Conservation (phyloP, 2,113 vertebrate genomes). For the Gallinago undulata region DNA sequence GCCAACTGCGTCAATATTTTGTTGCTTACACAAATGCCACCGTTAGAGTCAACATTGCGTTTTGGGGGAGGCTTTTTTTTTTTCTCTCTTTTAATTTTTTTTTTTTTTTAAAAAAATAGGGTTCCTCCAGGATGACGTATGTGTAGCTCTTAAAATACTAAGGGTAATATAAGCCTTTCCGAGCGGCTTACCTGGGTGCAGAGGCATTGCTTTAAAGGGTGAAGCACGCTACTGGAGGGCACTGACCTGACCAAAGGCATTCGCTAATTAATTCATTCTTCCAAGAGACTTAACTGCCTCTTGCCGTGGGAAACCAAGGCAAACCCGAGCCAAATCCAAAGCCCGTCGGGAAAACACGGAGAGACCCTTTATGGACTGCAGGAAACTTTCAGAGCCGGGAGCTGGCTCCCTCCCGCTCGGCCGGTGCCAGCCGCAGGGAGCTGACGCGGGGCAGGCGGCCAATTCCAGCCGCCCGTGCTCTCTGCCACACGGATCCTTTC, state of each 20-base stretch:
- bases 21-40: constrained; percentile 65
- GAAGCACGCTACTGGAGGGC: neutral
- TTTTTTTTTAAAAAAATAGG: neutral
- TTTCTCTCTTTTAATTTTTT: neutral
- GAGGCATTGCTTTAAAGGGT: neutral
- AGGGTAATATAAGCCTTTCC: neutral
- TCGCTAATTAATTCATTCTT: constrained; percentile 64
- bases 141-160: neutral
- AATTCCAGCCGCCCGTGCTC: accelerated
- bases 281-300: constrained; percentile 55
- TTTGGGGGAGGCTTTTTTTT: constrained; percentile 28
- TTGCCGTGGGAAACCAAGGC: constrained; percentile 46
- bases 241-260: constrained; percentile 60
- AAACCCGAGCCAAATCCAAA: constrained; percentile 28
- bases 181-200: neutral
- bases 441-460: accelerated
- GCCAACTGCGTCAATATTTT: constrained; percentile 74
- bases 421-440: neutral
- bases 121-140: constrained; percentile 16
- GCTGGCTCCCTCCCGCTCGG: neutral
- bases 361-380: neutral
- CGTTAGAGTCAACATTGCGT: constrained; percentile 31
- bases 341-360: constrained; percentile 3
- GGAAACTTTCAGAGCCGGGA: neutral
- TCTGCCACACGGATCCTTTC: accelerated